phyloP scores from a whole-genome alignment of 2,113 vertebrate genomes.

The Choloepus hoffmanni region DNA sequence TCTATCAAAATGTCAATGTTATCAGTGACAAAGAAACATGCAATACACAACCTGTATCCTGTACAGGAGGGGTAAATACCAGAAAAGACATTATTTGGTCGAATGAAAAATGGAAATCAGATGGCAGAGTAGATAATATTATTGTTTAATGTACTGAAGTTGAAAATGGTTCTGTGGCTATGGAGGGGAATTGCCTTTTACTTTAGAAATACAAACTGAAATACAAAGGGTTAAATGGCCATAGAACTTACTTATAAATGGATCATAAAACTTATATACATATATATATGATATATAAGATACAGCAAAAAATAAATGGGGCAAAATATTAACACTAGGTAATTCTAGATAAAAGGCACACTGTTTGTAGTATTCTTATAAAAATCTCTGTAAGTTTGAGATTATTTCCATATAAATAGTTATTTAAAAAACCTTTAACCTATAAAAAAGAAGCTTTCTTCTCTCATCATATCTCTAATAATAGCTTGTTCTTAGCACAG shows the following conservation, averaged over 20 bases:
- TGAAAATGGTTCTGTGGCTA: not conserved
- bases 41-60: fast-evolving
- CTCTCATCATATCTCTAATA: not conserved
- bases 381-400: not conserved
- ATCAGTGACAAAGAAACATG: not conserved
- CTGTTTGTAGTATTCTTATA: not conserved
- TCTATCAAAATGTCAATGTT: too few relatives aligned
- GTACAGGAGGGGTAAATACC: not conserved
- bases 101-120: not conserved
- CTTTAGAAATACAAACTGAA: not conserved
- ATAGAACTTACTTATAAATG: not conserved
- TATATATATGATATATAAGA: not conserved
- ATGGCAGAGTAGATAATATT: too few relatives aligned
- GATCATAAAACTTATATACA: not conserved
- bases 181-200: not conserved
- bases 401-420: not conserved
- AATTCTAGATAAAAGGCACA: not conserved
- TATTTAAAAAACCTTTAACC: not conserved
- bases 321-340: not conserved
- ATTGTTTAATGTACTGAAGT: not conserved
- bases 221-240: not conserved
- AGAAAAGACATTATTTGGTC: not conserved
- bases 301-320: not conserved
- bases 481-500: not conserved
- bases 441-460: not conserved